Evolutionary conservation across 2,797 vertebrate genomes (phyloP).

Genomic region (Clarias platycephalus): DNA sequence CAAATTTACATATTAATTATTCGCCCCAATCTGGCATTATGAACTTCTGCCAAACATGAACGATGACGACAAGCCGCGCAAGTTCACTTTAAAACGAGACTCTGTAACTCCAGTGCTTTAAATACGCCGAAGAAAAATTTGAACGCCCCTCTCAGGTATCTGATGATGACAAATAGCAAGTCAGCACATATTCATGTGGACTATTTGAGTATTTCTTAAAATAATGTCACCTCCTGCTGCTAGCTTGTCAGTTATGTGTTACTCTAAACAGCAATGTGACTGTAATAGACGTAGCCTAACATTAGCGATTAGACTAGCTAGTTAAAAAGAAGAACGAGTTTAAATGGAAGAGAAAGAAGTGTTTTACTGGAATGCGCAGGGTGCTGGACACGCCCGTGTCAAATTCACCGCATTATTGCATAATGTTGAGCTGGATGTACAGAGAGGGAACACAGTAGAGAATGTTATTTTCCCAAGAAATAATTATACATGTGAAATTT

Average conservation of each 20-base stretch:
- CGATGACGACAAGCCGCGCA: not conserved
- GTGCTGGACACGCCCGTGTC: not conserved
- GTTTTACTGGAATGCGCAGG: not conserved
- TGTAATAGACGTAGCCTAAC: not conserved
- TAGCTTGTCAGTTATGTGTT: not conserved
- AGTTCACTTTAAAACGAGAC: not conserved
- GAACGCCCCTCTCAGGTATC: not conserved
- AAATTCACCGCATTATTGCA: not conserved
- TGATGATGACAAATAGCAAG: not conserved
- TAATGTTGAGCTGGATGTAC: not conserved
- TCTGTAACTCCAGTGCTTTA: not conserved
- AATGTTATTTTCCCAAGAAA: not conserved
- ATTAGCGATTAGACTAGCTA: not conserved
- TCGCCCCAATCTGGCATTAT: not conserved
- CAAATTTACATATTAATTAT: conserved; percentile 31
- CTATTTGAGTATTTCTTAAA: not conserved
- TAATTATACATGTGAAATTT: not conserved
- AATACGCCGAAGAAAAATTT: not conserved
- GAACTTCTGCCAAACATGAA: conserved; percentile 11
- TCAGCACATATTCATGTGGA: not conserved
- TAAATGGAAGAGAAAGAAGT: not conserved
- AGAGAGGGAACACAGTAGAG: not conserved
- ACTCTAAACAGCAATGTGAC: not conserved
- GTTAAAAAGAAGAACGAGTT: not conserved
- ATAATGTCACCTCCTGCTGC: not conserved